Evolutionary conservation across 2,113 vertebrate species (phyloP).

Genomic region (Percopsis transmontana): DNA sequence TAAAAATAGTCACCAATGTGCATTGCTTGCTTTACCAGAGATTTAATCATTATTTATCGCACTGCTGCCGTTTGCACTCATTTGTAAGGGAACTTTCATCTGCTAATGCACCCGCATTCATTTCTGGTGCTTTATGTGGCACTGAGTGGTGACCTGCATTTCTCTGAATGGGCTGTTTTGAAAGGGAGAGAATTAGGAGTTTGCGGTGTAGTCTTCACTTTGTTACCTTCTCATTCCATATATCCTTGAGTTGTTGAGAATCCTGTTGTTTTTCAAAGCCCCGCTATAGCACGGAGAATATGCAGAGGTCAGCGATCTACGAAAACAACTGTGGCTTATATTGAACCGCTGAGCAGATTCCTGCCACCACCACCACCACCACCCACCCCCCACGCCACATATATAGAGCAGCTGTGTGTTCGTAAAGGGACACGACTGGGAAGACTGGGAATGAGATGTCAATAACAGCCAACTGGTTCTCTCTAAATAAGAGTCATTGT

Average conservation of each 20-base stretch:
- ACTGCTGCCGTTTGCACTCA: neutral
- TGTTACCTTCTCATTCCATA: too few relatives aligned
- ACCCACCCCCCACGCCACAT: constrained; percentile 25
- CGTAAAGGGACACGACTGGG: too few relatives aligned
- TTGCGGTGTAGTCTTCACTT: too few relatives aligned
- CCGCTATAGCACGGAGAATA: constrained; percentile 30
- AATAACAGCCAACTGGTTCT: constrained; percentile 37
- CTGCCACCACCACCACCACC: constrained; percentile 32
- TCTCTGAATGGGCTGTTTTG: too few relatives aligned
- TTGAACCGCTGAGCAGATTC: constrained; percentile 40
- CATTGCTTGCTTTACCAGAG: too few relatives aligned
- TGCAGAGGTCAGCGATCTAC: constrained; percentile 36
- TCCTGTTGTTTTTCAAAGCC: constrained; percentile 21
- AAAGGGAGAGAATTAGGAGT: too few relatives aligned
- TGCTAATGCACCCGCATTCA: neutral
- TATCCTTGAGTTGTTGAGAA: constrained; percentile 22
- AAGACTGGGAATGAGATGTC: constrained; percentile 35
- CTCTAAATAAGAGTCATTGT: constrained; percentile 29
- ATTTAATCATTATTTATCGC: too few relatives aligned
- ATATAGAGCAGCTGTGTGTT: constrained; percentile 52
- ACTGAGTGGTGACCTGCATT: neutral
- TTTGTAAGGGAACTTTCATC: neutral
- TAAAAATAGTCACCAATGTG: neutral
- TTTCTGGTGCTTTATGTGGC: neutral
- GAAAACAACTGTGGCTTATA: constrained; percentile 36